A percentile compares a stretch with the other conserved stretches of the same genome.
These are phyloP conservation scores for Rhodeus uyekii DNA, from an alignment of 2,797 vertebrate genomes.

Conservation along the genomic window DNA sequence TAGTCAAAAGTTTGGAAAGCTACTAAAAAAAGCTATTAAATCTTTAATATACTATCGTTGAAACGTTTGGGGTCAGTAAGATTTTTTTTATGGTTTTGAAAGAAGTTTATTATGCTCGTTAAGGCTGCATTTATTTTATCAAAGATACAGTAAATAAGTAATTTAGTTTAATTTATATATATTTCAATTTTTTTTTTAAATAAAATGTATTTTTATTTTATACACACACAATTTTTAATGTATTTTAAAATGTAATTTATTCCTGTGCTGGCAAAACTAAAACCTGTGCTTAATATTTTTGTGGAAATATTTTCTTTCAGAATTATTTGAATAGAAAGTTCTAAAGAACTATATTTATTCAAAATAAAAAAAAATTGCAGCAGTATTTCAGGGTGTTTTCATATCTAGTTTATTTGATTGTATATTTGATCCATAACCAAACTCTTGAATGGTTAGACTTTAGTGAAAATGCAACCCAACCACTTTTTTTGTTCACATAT, in stretches of 20 bases:
- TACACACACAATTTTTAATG: no score
- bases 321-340: not conserved
- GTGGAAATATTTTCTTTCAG: not conserved
- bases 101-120: not conserved
- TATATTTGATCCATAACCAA: not conserved
- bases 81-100: not conserved
- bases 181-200: no score
- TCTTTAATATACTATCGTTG: not conserved
- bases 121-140: not conserved
- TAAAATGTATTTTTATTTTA: no score
- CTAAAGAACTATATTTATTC: not conserved
- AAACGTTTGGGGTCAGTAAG: not conserved
- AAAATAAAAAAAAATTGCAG: not conserved
- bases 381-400: not conserved
- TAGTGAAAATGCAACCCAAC: not conserved
- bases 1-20: not conserved
- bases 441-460: not conserved
- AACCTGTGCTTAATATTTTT: not conserved
- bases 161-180: no score
- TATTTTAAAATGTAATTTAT: not conserved
- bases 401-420: not conserved
- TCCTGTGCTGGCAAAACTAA: not conserved
- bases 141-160: not conserved
- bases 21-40: not conserved
- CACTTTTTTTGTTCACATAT: no score